Evolutionary conservation across 2,797 vertebrate species (phyloP), one percentile per base, ranked within the genome.

Genomic region (Varecia variegata): DNA sequence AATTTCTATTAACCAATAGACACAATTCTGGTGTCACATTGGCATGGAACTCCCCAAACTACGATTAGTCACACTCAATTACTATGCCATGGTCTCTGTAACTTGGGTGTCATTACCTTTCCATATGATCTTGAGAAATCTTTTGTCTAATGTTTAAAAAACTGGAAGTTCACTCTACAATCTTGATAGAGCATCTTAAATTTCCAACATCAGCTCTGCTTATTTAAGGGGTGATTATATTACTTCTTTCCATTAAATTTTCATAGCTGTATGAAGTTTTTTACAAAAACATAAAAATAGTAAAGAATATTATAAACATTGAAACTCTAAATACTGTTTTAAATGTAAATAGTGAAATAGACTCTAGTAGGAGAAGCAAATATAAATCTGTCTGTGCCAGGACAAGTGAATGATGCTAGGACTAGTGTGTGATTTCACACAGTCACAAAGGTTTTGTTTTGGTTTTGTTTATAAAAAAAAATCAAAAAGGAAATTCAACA

Each of bases 181-280:
- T 45, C 58, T n/a, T 70, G 15, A 58, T 18, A 93, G 70, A 77
- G 18, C 40, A 93, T 67, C 68, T 86, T 56, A 40, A 67, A n/a
- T 95, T 96, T 95, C 54, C 30, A 68, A 17, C 17, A 85, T 56
- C 6, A 21, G 30, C 13, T 60, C 58, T 67, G n/a, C 17, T 11
- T 60, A 70, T 54, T 93, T 90, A 76, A 94, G 38, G 50, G 3
- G 81, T 60, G 43, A 56, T 70, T 40, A 14, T 58, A n/a, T n/a
- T 80, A 54, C 81, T 87, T 95, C 32, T 87, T 71, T 67, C 62
- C 62, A 54, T 50, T 43, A 21, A 79, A 54, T 94, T 58, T 95
- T 87, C 77, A 71, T 4, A 86, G 54, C 35, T 32, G 2, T 74
- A 38, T 62, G 40, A 82, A 86, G 10, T 14, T 32, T 91, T 58